phyloP scores from a whole-genome alignment of 2,797 vertebrate species.

The Gouania willdenowi region DNA sequence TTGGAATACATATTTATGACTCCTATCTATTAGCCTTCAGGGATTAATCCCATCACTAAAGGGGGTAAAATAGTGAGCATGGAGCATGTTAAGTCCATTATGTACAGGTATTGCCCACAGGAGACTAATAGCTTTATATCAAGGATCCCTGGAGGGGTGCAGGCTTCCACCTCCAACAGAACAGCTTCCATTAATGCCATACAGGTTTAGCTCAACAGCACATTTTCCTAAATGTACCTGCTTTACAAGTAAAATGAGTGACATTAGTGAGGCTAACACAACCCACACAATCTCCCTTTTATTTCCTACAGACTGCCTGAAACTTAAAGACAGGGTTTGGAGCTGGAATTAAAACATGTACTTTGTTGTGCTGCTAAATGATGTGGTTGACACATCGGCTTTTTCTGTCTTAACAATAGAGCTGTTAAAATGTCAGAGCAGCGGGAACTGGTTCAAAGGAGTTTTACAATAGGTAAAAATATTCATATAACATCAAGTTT shows the following conservation, averaged over 20 bases:
- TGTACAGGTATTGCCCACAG: constrained; percentile 52
- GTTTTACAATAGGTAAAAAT: not conserved
- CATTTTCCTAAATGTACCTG: constrained; percentile 54
- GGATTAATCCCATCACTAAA: constrained; percentile 40
- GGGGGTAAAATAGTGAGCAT: constrained; percentile 43
- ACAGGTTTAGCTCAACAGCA: constrained; percentile 57
- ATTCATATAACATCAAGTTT: constrained; percentile 11
- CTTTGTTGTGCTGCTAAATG: constrained; percentile 21
- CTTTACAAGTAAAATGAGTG: constrained; percentile 69
- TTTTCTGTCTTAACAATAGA: constrained; percentile 18
- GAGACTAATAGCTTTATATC: constrained; percentile 68
- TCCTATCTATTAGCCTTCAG: constrained; percentile 38
- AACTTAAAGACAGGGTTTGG: constrained; percentile 42
- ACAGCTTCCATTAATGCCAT: constrained; percentile 53
- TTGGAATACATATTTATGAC: constrained; percentile 56
- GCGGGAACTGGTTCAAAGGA: not conserved
- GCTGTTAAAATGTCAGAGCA: not conserved
- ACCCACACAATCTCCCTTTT: constrained; percentile 37
- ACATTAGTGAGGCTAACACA: constrained; percentile 62
- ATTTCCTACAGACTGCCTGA: constrained; percentile 33
- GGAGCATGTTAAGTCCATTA: constrained; percentile 59
- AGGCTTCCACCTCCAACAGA: constrained; percentile 40
- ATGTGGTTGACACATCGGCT: constrained; percentile 18
- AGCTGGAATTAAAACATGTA: constrained; percentile 16
- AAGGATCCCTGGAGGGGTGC: constrained; percentile 58